These are phyloP conservation scores for Pseudomyrmex dendroicus DNA, from an alignment of 1,140 invertebrate genomes.

Conservation along the genomic window DNA sequence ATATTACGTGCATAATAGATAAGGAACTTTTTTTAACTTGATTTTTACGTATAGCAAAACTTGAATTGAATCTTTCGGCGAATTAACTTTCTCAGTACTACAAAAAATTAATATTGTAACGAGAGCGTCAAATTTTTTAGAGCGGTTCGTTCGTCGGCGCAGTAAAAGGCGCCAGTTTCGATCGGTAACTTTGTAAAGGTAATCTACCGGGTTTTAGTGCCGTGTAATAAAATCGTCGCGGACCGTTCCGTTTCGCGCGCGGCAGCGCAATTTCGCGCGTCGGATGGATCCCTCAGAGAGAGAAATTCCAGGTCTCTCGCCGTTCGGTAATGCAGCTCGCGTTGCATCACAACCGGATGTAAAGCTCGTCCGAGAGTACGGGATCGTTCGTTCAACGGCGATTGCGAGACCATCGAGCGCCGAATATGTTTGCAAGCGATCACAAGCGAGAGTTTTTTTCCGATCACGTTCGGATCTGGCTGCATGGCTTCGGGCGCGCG, in stretches of 20 bases:
- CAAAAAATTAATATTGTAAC: conserved; percentile 28
- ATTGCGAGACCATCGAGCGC: conserved; percentile 40
- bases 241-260: conserved; percentile 60
- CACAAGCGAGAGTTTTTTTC: not conserved
- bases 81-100: not conserved
- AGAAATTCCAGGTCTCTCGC: not conserved
- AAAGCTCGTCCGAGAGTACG: conserved; percentile 10
- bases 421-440: conserved; percentile 56
- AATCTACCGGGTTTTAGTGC: conserved; percentile 62
- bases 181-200: conserved; percentile 63
- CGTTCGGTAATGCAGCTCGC: conserved; percentile 45
- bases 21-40: not conserved
- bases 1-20: not conserved
- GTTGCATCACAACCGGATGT: conserved; percentile 39
- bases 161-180: conserved; percentile 48
- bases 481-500: not conserved
- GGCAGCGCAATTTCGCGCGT: conserved; percentile 35
- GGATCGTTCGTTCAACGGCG: conserved; percentile 26
- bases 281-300: conserved; percentile 27
- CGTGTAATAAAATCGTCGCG: conserved; percentile 59
- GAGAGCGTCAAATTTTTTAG: conserved; percentile 26
- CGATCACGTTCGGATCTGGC: not conserved
- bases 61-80: not conserved
- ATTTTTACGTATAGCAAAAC: not conserved
- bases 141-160: not conserved